Percentiles rank a stretch among this genome's conserved stretches.
phyloP scores from a whole-genome alignment of 2,797 vertebrate species.

The Anabacerthia variegaticeps region DNA sequence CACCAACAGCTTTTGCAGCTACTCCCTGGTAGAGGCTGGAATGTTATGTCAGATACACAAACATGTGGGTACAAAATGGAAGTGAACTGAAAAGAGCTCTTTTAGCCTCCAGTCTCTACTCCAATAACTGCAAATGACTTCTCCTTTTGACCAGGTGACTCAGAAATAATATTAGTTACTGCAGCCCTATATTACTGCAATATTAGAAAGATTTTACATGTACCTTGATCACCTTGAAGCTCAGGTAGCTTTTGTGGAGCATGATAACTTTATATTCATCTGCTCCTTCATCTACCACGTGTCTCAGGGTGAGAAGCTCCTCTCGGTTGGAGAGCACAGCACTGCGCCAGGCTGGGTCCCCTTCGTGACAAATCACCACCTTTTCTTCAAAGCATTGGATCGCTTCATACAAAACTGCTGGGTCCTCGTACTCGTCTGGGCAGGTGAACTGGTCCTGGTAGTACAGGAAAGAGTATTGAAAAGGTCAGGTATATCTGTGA shows the following conservation, averaged over 20 bases:
- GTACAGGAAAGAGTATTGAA: neutral
- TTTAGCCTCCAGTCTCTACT: neutral
- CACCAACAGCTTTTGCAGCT: neutral
- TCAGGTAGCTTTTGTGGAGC: conserved; percentile 94
- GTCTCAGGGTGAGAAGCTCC: conserved; percentile 92
- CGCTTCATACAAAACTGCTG: conserved; percentile 87
- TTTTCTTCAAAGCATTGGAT: conserved; percentile 90
- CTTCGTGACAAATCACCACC: conserved; percentile 95
- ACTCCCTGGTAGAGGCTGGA: neutral
- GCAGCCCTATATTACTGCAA: neutral
- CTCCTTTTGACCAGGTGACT: neutral
- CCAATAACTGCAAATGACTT: neutral
- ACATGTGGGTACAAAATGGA: neutral
- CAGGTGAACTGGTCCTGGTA: conserved; percentile 95
- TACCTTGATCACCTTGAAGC: conserved; percentile 99
- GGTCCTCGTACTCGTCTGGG: conserved; percentile 95
- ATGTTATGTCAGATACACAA: neutral
- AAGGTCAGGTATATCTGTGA: neutral
- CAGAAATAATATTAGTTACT: neutral
- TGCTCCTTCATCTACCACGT: conserved; percentile 92
- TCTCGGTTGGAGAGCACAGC: conserved; percentile 92
- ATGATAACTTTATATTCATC: conserved; percentile 99
- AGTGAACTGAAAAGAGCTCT: neutral
- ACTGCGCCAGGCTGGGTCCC: conserved; percentile 92
- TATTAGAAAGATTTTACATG: neutral